phyloP scores from a whole-genome alignment of 2,113 vertebrate species.

The Rattus rattus region DNA sequence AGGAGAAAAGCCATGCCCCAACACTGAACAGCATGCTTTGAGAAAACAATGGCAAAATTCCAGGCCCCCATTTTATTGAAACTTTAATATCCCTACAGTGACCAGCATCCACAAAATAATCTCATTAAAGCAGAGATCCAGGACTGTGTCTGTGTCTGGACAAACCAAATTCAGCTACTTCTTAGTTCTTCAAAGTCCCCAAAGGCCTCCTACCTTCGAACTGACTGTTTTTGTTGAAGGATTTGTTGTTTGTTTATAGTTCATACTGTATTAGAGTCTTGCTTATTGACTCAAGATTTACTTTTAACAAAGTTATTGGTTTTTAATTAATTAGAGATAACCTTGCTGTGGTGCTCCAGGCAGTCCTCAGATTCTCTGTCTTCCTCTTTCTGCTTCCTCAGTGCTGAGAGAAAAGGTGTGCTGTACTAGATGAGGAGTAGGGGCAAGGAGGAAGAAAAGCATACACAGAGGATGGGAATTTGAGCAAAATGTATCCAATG shows the following conservation, averaged over 20 bases:
- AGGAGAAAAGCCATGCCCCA: constrained; percentile 13
- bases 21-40: constrained; percentile 26
- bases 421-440: fast-evolving
- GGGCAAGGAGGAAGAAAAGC: neutral
- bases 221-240: neutral
- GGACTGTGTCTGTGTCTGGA: neutral
- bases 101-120: constrained; percentile 34
- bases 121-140: constrained; percentile 25
- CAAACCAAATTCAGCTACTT: neutral
- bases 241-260: neutral
- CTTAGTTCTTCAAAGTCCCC: constrained; percentile 23
- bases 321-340: neutral
- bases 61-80: neutral
- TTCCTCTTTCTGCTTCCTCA: neutral
- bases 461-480: neutral
- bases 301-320: neutral
- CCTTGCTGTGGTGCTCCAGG: neutral
- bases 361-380: neutral
- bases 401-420: neutral
- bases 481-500: neutral
- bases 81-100: neutral
- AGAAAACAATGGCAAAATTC: constrained; percentile 57
- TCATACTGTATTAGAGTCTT: neutral
- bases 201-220: neutral
- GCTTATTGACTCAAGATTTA: neutral